Evolutionary conservation across 2,888 invertebrate genomes (phyloP), one percentile per base, ranked within the genome.

Genomic region (Zaprionus bogoriensis): DNA sequence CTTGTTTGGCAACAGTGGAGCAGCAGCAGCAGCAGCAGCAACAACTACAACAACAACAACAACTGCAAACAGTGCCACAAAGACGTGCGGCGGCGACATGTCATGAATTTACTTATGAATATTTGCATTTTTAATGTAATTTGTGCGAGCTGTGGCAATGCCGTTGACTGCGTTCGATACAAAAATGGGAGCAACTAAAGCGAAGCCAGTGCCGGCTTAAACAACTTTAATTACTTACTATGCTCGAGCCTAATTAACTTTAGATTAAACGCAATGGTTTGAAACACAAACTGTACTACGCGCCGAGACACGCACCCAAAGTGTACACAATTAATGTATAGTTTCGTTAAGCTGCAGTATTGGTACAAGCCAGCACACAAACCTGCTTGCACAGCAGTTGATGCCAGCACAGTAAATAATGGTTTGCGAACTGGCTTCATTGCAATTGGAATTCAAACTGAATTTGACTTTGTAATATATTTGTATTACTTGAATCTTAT

Each of bases 71-170:
- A 36, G 39, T 53, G 45, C 45, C 55, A 42, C 59, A 52, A 66
- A 74, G 74, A 59, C 45, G 53, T 59, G 61, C 58, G 27, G 52
- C 68, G 57, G 84, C 81, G 78, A 84, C 80, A 84, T 76, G 80
- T 81, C 84, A 80, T 80, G 83, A 83, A 82, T 82, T 85, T 65
- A 73, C 64, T 72, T 80, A 85, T 85, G 83, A 82, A 77, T 83
- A 81, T 81, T 86, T 81, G 81, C 72, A 83, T 83, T 77, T 86
- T 86, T 73, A 83, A 83, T 83, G 83, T 83, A 83, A 86, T 83
- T 83, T 83, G 81, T 77, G 64, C 68, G 66, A 74, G 19, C 19
- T 12, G 10, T 17, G 9, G 60, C 55, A 4, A 7, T 44, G 25
- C 42, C 2, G 7, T 44, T 12, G 27, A 14, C 17, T 7, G 17